Base-by-base conservation (phyloP, 2,797 vertebrate genomes). In the Amazonetta brasiliensis region DNA sequence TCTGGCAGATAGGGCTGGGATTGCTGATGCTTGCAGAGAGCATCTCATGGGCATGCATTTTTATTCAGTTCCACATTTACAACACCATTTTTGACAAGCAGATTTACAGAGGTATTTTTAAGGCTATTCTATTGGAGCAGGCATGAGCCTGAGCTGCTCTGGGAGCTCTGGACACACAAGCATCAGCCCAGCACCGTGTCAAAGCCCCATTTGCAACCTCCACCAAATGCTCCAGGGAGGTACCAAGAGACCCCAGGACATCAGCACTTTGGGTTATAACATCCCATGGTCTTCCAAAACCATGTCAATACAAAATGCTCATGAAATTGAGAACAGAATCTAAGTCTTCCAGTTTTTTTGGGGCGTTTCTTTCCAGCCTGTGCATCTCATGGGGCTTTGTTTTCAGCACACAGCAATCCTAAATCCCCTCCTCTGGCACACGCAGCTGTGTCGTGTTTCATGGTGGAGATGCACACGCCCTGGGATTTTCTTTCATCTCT, bases 21-120 rank as follows among this genome's bases (percentile, higher is more conserved):
- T 9, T 33, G 76, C 21, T 81, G 73, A 26, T 55, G 30, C 21
- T 90, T 81, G n/a, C 14, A 35, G 26, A 48, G n/a, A 33, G 23
- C 1, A 0, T 48, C 25, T 7, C 11, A 16, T 4, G 21, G 20
- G 1, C 5, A 14, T 2, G 1, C 63, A 9, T 23, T 75, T 88
- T 68, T 23, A 14, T 74, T 89, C 33, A 16, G 8, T 52, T 35
- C 17, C 76, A 4, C 22, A 10, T 62, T 75, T 37, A 54, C 20
- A 59, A 8, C 43, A 16, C 16, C 14, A 14, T 67, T 83, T 12
- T 80, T 56, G 43, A 31, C 52, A 78, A 77, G 20, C 31, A 19
- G 30, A 0, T 66, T 91, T 67, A 55, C 30, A 50, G 12, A 12
- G 2, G 0, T 52, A 18, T 56, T 75, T 92, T 73, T 48, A 33